A percentile compares a stretch with the other conserved stretches of the same genome.
Conservation (phyloP, 2,888 invertebrate genomes). For the Eumacrocentrus americanus region DNA sequence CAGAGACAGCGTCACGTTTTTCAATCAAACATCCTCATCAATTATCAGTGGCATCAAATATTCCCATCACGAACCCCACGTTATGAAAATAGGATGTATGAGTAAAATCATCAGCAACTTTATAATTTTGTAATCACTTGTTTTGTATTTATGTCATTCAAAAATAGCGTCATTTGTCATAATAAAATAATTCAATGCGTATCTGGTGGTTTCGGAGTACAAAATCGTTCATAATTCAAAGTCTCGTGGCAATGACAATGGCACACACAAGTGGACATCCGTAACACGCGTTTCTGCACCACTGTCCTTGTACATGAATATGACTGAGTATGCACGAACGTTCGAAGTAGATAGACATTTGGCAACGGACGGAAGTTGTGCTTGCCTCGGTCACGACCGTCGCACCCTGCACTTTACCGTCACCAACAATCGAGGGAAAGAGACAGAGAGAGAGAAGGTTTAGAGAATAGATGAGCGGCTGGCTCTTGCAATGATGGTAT, state of each 20-base stretch:
- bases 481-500: neutral
- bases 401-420: neutral
- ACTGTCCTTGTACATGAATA: conserved; percentile 20
- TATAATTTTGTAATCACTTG: neutral
- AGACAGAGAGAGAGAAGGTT: conserved; percentile 8
- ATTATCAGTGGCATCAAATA: conserved; percentile 16
- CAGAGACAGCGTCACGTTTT: neutral
- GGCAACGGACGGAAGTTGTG: conserved; percentile 27
- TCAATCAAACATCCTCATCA: conserved; percentile 15
- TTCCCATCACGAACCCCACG: conserved; percentile 18
- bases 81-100: conserved; percentile 17
- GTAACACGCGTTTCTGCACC: conserved; percentile 18
- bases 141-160: neutral
- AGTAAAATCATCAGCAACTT: neutral
- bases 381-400: conserved; percentile 15
- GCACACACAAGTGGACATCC: conserved; percentile 18
- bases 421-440: neutral
- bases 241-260: conserved; percentile 21
- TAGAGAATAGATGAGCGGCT: neutral
- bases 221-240: neutral
- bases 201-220: neutral
- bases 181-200: too few relatives aligned
- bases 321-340: conserved; percentile 17
- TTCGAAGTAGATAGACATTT: conserved; percentile 26
- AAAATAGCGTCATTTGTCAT: too few relatives aligned